Base-by-base conservation (phyloP, 1,140 invertebrate species). In the Sinella curviseta region DNA sequence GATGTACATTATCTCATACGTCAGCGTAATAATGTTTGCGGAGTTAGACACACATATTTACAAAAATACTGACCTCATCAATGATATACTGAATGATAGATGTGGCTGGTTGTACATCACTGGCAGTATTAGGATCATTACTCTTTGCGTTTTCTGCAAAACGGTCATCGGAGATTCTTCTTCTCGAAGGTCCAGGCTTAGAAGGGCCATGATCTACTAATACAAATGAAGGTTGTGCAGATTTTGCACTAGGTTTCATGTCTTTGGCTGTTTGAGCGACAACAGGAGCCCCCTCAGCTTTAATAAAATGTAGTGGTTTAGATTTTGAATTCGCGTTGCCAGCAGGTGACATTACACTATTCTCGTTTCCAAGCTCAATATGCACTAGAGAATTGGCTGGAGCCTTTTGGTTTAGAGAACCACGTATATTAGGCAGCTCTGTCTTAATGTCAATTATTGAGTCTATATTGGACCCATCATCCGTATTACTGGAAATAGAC, bases 41-140 rank as follows among this genome's bases (percentile, higher is more conserved):
- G 26, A 76, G 76, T 28, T 35, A 73, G 39, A 57, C 33, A 8
- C 31, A 4, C 8, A 65, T 28, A 65, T 14, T 31, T 26, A 78
- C 24, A 2, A 55, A n/a, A 57, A 28, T 1, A 70, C 57, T 12
- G 34, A 77, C 78, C 35, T 77, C 35, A 17, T 81, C 80, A 76
- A 81, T 81, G 28, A 81, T 81, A 39, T 81, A 81, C 35, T 81
- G 70, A 36, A 81, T 81, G 17, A 78, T 74, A 1, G 75, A 60
- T 0, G 79, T 74, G 28, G 24, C 35, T 1, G 55, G 60, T 35
- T 28, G 73, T 28, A 26, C 65, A 65, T n/a, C 55, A 70, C 26
- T 12, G 8, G 31, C 12, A 33, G 8, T 33, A 3, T n/a, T n/a
- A n/a, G n/a, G n/a, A n/a, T n/a, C n/a, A n/a, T 31, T 30, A 70